A percentile compares a stretch with the other conserved stretches of the same genome.
phyloP scores from a whole-genome alignment of 2,113 vertebrate species.

The Chiloscyllium plagiosum region DNA sequence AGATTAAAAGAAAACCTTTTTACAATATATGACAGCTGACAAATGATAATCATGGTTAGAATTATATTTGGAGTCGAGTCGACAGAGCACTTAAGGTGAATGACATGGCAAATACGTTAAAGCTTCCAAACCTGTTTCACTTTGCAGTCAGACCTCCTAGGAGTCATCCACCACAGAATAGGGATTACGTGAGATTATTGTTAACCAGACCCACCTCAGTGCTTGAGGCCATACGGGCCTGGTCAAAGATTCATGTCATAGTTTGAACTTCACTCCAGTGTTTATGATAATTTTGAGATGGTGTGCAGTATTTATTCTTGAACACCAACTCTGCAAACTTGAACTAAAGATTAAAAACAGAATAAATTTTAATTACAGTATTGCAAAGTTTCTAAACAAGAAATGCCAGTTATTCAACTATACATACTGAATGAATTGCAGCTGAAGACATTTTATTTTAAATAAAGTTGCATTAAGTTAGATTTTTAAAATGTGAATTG shows the following conservation, averaged over 20 bases:
- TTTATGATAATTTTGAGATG: not conserved
- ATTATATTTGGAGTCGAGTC: constrained; percentile 13
- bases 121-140: constrained; percentile 55
- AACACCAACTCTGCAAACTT: not conserved
- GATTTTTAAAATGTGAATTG: not conserved
- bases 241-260: not conserved
- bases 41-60: constrained; percentile 29
- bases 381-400: not conserved
- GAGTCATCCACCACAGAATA: constrained; percentile 53
- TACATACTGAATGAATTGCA: not conserved
- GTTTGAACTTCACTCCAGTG: not conserved
- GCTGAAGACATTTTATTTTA: not conserved
- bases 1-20: constrained; percentile 4
- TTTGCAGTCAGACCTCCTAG: constrained; percentile 51
- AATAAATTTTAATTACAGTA: not conserved
- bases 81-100: constrained; percentile 50
- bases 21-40: constrained; percentile 32
- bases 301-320: not conserved
- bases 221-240: constrained; percentile 9
- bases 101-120: constrained; percentile 48
- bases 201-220: constrained; percentile 55
- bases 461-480: not conserved
- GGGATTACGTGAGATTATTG: constrained; percentile 55
- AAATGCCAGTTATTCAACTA: not conserved
- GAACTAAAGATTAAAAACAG: not conserved